phyloP scores from a whole-genome alignment of 2,113 vertebrate genomes.

The Cebidichthys violaceus region DNA sequence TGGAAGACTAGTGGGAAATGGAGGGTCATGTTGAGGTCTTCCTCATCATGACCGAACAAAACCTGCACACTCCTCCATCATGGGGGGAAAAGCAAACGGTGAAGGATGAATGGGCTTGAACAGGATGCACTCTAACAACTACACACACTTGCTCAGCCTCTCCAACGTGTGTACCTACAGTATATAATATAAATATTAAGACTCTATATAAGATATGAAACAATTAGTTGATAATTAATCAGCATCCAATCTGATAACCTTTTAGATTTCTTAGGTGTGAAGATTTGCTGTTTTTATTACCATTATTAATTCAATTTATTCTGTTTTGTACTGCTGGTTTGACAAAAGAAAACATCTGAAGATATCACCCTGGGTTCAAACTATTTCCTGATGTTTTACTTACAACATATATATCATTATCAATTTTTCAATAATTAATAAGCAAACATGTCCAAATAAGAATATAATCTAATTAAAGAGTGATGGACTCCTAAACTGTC shows the following conservation, averaged over 20 bases:
- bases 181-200: too few species aligned
- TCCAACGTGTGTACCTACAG: neutral
- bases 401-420: neutral
- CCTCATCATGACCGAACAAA: conserved; percentile 72
- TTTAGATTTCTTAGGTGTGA: neutral
- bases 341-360: neutral
- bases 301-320: neutral
- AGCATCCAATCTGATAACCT: neutral
- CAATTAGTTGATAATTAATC: neutral
- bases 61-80: conserved; percentile 32
- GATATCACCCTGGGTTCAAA: neutral
- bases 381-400: neutral
- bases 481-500: neutral
- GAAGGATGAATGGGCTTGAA: conserved; percentile 54
- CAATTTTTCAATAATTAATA: neutral
- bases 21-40: conserved; percentile 69
- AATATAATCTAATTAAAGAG: neutral
- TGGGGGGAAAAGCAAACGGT: conserved; percentile 17
- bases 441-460: neutral
- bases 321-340: neutral
- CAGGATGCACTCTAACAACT: conserved; percentile 17
- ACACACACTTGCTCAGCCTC: conserved; percentile 37
- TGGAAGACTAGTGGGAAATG: conserved; percentile 70
- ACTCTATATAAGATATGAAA: neutral
- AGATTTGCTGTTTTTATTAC: neutral